Evolutionary conservation across 2,797 vertebrate species (phyloP).

Genomic region (Melanotaenia trifasciata): DNA sequence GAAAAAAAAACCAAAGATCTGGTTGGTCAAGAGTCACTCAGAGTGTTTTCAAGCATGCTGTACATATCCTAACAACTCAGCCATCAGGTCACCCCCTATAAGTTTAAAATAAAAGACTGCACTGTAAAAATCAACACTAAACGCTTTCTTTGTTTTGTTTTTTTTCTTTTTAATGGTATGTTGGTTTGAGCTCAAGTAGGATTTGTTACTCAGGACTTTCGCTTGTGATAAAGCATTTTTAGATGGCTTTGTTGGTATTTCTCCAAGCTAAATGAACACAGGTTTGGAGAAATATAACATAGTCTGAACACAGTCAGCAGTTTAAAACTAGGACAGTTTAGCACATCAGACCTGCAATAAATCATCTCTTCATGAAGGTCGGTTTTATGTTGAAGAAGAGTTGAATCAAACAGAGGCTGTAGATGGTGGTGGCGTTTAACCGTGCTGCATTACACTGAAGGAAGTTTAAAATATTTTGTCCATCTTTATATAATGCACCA

Average conservation of each 20-base stretch:
- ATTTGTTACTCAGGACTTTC: neutral
- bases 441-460: neutral
- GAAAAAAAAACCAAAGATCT: too few species aligned
- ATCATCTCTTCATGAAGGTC: neutral
- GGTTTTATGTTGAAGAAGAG: neutral
- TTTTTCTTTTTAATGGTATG: neutral
- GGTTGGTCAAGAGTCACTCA: neutral
- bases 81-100: neutral
- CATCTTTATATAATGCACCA: neutral
- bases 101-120: too few species aligned
- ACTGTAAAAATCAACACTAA: too few species aligned
- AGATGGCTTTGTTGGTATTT: neutral
- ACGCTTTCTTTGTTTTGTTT: neutral
- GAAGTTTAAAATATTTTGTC: neutral
- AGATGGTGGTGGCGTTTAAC: neutral
- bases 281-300: too few species aligned
- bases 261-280: neutral
- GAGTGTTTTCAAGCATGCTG: neutral
- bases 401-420: neutral
- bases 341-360: slow-evolving; percentile 3
- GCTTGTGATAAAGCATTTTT: neutral
- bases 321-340: neutral
- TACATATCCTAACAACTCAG: neutral
- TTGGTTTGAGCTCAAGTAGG: neutral
- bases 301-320: neutral